Percentiles rank a stretch among this genome's conserved stretches.
Conservation (phyloP, 2,888 invertebrate species). For the Hecatera dysodea region DNA sequence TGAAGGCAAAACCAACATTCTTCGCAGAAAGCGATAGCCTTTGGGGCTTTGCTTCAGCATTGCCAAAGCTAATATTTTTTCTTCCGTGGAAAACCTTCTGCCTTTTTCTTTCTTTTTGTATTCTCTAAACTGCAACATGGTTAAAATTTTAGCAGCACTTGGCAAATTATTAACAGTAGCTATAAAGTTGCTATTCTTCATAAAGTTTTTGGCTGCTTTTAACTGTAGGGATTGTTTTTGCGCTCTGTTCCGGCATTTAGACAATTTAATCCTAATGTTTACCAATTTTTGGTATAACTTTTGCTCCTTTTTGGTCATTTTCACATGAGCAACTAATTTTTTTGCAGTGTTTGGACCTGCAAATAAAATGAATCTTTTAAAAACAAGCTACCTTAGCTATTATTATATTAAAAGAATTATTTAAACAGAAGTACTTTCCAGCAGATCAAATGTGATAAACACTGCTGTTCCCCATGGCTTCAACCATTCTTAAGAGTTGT, state of each 20-base stretch:
- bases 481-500: no score
- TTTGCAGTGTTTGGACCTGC: conserved; percentile 1
- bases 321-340: neutral
- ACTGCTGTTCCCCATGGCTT: no score
- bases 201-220: conserved; percentile 15
- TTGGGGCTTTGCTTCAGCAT: conserved; percentile 29
- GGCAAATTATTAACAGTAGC: conserved; percentile 9
- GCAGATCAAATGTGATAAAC: no score
- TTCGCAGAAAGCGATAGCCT: conserved; percentile 29
- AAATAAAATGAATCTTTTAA: conserved; percentile 5
- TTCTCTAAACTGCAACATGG: conserved; percentile 13
- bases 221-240: neutral
- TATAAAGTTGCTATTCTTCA: conserved; percentile 9
- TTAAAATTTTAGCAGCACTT: conserved; percentile 13
- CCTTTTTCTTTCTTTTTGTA: conserved; percentile 22
- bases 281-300: conserved; percentile 10
- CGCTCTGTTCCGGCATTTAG: conserved; percentile 1
- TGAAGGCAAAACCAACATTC: conserved; percentile 26
- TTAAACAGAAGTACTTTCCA: no score
- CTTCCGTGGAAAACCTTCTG: conserved; percentile 21
- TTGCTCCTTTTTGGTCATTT: neutral
- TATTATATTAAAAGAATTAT: no score
- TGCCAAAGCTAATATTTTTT: conserved; percentile 35
- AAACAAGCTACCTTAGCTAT: no score
- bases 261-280: neutral